Evolutionary conservation across 2,888 invertebrate species (phyloP).

Genomic region (Entomobrya multifasciata): DNA sequence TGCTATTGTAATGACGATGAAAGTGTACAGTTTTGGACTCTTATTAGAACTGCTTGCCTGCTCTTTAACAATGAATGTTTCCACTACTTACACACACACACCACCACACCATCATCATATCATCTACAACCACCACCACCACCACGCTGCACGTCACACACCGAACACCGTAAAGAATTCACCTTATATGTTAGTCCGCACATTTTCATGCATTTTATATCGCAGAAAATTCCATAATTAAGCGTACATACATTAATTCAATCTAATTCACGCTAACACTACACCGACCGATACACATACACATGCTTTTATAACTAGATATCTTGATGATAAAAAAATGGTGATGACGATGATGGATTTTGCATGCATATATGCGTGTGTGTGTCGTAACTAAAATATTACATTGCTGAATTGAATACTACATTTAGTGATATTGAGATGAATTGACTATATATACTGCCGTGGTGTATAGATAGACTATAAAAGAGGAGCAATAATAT

Average conservation of each 20-base stretch:
- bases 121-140: not conserved
- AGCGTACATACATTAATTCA: constrained; percentile 9
- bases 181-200: not conserved
- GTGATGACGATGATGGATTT: not conserved
- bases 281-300: not conserved
- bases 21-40: constrained; percentile 16
- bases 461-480: not conserved
- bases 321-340: too few relatives aligned
- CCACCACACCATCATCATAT: not conserved
- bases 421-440: not conserved
- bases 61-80: constrained; percentile 42
- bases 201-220: not conserved
- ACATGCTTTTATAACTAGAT: too few relatives aligned
- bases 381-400: constrained; percentile 10
- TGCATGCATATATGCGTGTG: not conserved
- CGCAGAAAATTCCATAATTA: constrained; percentile 13
- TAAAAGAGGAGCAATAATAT: not conserved
- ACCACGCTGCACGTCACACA: constrained; percentile 10
- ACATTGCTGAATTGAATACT: constrained; percentile 1
- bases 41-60: constrained; percentile 45
- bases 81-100: constrained; percentile 23
- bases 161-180: not conserved
- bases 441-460: not conserved
- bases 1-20: not conserved
- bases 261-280: not conserved